Conservation (phyloP, 2,888 invertebrate genomes). For the Gryllus longicercus region DNA sequence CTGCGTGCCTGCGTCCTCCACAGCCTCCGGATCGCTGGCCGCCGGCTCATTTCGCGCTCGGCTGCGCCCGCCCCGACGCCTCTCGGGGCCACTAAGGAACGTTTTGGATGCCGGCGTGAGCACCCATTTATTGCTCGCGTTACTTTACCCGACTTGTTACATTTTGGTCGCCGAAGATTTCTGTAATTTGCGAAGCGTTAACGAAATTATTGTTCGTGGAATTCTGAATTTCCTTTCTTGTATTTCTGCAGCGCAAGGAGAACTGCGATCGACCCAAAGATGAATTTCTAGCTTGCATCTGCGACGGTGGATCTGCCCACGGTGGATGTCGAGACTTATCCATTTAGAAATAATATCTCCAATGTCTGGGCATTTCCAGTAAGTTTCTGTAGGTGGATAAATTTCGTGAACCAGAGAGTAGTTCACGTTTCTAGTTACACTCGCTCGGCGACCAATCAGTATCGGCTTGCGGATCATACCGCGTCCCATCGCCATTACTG, state of each 20-base stretch:
- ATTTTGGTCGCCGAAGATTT: background rate
- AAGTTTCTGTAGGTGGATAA: too few relatives aligned
- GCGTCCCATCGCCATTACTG: background rate
- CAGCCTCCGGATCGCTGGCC: background rate
- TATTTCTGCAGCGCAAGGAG: too few relatives aligned
- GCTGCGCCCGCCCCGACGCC: background rate
- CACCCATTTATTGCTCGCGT: background rate
- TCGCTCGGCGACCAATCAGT: background rate
- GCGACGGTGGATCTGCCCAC: too few relatives aligned
- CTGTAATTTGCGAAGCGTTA: too few relatives aligned
- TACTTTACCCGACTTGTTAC: background rate
- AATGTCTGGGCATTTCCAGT: too few relatives aligned
- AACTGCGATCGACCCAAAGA: too few relatives aligned
- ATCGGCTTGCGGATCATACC: background rate
- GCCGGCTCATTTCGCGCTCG: background rate
- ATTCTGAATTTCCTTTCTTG: too few relatives aligned
- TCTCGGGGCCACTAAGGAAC: background rate
- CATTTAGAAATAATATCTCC: too few relatives aligned
- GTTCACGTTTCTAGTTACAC: background rate
- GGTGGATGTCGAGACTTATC: too few relatives aligned
- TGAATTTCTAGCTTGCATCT: too few relatives aligned
- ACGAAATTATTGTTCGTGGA: too few relatives aligned
- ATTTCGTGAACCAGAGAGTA: conserved; percentile 9
- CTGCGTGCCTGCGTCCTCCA: background rate
- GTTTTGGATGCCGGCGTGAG: background rate